These are phyloP conservation scores for Pseudomugil gertrudae DNA, from an alignment of 2,797 vertebrate species.

Conservation along the genomic window DNA sequence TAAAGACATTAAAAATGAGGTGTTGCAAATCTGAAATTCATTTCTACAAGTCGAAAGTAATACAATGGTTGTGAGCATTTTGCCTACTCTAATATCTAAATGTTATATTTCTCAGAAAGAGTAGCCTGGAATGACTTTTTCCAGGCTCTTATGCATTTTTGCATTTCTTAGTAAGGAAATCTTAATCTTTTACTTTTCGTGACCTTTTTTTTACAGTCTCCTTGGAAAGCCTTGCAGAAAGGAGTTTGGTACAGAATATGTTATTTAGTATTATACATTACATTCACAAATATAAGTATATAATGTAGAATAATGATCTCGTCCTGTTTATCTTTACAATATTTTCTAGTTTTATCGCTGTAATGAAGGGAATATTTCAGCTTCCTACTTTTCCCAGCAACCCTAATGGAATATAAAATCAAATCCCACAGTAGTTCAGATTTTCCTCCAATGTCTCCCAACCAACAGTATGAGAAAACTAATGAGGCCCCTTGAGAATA, in stretches of 20 bases:
- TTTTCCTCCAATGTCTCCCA: conserved; percentile 28
- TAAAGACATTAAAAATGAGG: too few relatives aligned
- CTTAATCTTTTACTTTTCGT: neutral
- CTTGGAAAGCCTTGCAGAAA: neutral
- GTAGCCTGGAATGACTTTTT: neutral
- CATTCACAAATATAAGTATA: neutral
- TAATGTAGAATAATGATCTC: neutral
- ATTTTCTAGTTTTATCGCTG: neutral
- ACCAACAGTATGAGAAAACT: conserved; percentile 39
- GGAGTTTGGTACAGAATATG: neutral
- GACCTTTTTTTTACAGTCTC: neutral
- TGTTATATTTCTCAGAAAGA: neutral
- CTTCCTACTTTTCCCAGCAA: conserved; percentile 6
- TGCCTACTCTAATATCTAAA: neutral
- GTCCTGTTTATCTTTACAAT: neutral
- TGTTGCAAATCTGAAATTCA: too few relatives aligned
- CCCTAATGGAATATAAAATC: conserved; percentile 22
- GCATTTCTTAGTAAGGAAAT: neutral
- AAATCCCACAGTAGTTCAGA: conserved; percentile 29
- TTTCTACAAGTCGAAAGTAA: too few relatives aligned
- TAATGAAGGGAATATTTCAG: conserved; percentile 21
- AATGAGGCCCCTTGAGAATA: conserved; percentile 64
- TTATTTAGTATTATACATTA: neutral
- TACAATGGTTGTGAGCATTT: neutral
- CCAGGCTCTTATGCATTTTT: neutral